phyloP scores from a whole-genome alignment of 35 echinoderm and acorn worm species.

The Nesometra sesokonis region DNA sequence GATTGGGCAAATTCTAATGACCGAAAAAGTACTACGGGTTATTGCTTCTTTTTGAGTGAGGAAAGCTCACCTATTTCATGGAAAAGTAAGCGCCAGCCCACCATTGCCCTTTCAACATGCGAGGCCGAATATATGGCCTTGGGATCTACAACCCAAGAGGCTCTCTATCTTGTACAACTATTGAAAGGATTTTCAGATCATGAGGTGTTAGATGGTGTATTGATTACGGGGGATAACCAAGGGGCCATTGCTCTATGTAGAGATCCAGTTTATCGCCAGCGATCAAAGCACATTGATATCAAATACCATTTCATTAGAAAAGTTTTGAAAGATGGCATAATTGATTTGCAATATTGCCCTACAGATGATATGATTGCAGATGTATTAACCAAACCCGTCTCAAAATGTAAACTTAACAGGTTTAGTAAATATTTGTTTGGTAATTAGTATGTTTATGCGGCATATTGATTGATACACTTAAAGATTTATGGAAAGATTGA shows the following conservation, averaged over 20 bases:
- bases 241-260: constrained; percentile 10
- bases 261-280: constrained; percentile 2
- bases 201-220: neutral
- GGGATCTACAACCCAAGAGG: constrained; percentile 25
- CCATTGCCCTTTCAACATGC: constrained; percentile 11
- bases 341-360: constrained; percentile 7
- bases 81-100: neutral
- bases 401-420: neutral
- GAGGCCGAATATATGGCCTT: constrained; percentile 23
- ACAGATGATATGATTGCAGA: constrained; percentile 21
- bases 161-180: constrained; percentile 23
- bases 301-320: constrained; percentile 17
- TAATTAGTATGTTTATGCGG: no score
- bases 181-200: neutral
- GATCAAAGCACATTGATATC: constrained; percentile 28
- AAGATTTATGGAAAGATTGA: no score
- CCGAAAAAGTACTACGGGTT: constrained; percentile 14
- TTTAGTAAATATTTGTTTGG: no score
- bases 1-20: constrained; percentile 15
- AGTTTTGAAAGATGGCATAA: constrained; percentile 1
- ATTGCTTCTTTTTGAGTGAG: constrained; percentile 16
- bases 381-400: neutral
- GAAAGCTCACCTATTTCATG: constrained; percentile 14
- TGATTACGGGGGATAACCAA: constrained; percentile 26
- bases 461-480: no score